Evolutionary conservation across 2,113 vertebrate species (phyloP).

Genomic region (Ia io): DNA sequence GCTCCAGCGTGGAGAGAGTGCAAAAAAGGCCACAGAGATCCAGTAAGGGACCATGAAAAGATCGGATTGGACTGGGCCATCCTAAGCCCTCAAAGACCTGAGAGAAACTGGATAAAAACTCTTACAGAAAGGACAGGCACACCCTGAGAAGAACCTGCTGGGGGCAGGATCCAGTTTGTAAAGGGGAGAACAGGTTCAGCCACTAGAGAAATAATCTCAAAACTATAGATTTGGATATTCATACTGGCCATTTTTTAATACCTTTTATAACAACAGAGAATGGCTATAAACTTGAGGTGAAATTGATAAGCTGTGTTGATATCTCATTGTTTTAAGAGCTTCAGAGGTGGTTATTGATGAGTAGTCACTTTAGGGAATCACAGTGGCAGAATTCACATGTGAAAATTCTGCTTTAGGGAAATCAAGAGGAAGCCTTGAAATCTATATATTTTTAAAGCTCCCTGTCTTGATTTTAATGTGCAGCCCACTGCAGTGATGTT

Average conservation of each 20-base stretch:
- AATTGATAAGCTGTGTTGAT: neutral
- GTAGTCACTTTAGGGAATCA: neutral
- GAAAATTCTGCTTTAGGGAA: neutral
- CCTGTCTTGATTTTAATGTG: neutral
- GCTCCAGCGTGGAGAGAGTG: neutral
- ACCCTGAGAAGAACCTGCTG: neutral
- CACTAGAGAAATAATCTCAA: neutral
- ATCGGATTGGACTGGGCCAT: neutral
- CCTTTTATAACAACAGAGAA: neutral
- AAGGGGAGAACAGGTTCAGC: neutral
- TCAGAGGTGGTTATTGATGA: neutral
- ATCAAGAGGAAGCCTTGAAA: neutral
- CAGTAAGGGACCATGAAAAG: neutral
- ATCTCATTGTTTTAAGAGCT: neutral
- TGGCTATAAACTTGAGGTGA: neutral
- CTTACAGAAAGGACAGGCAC: neutral
- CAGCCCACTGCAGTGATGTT: neutral
- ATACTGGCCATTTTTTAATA: neutral
- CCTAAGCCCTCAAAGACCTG: neutral
- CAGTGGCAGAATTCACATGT: neutral
- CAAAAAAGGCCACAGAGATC: neutral
- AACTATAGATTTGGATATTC: neutral
- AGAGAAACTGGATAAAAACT: neutral
- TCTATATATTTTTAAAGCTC: neutral
- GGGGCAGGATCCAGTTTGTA: neutral